Evolutionary conservation across 2,113 vertebrate species (phyloP).

Genomic region (Pao palembangensis): DNA sequence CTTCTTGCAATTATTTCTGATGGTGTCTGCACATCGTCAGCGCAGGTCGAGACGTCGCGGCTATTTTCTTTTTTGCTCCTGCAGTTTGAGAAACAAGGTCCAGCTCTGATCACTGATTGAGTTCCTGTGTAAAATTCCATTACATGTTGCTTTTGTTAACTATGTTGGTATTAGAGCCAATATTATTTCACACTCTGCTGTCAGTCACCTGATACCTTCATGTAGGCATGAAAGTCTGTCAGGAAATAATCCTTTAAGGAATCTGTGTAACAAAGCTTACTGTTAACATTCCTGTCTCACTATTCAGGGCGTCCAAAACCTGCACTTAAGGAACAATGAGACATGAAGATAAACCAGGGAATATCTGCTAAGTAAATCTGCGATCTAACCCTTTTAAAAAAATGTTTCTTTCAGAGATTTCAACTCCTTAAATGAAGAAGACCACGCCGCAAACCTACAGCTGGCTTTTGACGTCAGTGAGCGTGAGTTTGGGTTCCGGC

Average conservation of each 20-base stretch:
- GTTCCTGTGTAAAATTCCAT: background rate
- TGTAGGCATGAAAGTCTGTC: conserved; percentile 9
- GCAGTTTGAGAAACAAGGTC: background rate
- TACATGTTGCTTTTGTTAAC: background rate
- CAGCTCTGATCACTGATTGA: background rate
- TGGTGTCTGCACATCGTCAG: conserved; percentile 34
- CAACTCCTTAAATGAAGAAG: conserved; percentile 83
- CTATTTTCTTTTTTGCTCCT: background rate
- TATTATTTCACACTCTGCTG: background rate
- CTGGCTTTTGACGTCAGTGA: conserved; percentile 88
- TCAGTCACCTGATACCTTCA: conserved; percentile 26
- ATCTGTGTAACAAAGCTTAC: conserved; percentile 8
- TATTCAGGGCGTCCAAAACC: conserved; percentile 2
- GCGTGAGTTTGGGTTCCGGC: conserved; percentile 86
- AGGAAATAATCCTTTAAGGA: conserved; percentile 29
- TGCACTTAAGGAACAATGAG: background rate
- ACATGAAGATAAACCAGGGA: background rate
- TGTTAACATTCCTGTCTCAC: conserved; percentile 23
- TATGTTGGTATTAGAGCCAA: background rate
- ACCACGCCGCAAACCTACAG: conserved; percentile 84
- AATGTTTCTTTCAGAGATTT: conserved; percentile 80
- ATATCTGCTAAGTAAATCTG: background rate
- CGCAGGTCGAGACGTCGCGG: background rate
- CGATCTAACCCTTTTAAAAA: background rate
- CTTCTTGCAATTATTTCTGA: conserved; percentile 29